Evolutionary conservation across 2,113 vertebrate species (phyloP), one percentile per base, ranked within the genome.

Genomic region (Dromaius novaehollandiae): DNA sequence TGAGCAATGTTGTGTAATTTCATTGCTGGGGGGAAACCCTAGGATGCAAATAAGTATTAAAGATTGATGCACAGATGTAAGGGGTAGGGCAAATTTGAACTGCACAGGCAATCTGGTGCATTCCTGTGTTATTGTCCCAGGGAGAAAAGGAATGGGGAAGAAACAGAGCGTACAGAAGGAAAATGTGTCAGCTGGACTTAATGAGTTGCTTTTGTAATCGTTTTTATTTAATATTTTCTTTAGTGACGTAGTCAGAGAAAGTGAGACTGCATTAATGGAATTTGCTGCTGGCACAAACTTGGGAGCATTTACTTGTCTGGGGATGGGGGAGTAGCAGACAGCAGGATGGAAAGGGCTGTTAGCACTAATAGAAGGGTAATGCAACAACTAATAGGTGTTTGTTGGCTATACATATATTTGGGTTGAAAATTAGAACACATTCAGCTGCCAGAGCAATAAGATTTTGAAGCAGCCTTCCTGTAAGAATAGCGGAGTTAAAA

Each of bases 171-270:
- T 69, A 88, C 65, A 73, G 13, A 48, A 69, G 56, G 48, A 38
- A 56, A 70, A 81, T 0, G 0, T 38, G 7, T 7, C 15, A 18
- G 5, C 1, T 66, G 7, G 15, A 13, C 11, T 70, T 74, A 1
- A 22, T 56, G 76, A 36, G 21, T 69, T 61, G 28, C 18, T 63
- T 74, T 60, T 82, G 30, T 26, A 44, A 10, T 71, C 55, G 14
- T 34, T 78, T 73, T 81, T 48, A 86, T 75, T 92, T 82, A 53
- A 22, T 7, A 8, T 34, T 80, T 80, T 63, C 11, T 82, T 89
- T 48, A 53, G 32, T 58, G 28, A 28, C 30, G 6, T 2, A 66
- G 58, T 20, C 11, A 58, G 40, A 21, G 75, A 50, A 91, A 70
- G 21, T 42, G 69, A 25, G 22, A 78, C 14, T 44, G 13, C 2